Base-by-base conservation (phyloP, 2,113 vertebrate species). In the Picathartes gymnocephalus region DNA sequence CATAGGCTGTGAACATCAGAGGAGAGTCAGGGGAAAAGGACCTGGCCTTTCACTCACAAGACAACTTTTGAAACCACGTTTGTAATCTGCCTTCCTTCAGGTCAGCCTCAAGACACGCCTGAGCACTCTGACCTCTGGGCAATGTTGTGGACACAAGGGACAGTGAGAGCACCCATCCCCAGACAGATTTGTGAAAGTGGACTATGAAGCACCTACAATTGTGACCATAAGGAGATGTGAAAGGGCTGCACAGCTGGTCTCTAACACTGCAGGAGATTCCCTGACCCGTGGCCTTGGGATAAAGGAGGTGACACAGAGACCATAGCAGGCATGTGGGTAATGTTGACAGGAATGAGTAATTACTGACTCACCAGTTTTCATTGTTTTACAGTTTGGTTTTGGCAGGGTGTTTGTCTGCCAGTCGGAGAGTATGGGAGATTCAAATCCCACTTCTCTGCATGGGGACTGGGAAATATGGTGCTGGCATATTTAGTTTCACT, bases 271-370 rank as follows among this genome's bases (percentile, higher is more conserved):
- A 42, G 50, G 30, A 62, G 15, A 28, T 39, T 90, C 47, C 33
- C 66, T 0, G 1, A 13, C 4, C 56, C 0, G 0, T 35, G 13
- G 76, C 45, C 24, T 17, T 4, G 1, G 25, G 58, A 20, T 37
- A 69, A 93, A 90, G 81, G 56, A 85, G 53, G 33, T 53, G 58
- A 33, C 62, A 72, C 15, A 60, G 53, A 81, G 40, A 33, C 2
- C 9, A 37, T 9, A 51, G 62, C 16, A 40, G 0, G 1, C 17
- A 31, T 37, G 39, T 57, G 16, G 71, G 22, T 80, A 30, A 62
- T 61, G 37, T 45, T 85, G 78, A 27, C 1, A 3, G 13, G 22
- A 31, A 45, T 76, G 70, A 85, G 39, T 57, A 76, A 92, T 47
- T 68, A 92, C 39, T 86, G 74, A 86, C 64, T 94, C 56, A 78